Evolutionary conservation across 2,888 invertebrate genomes (phyloP).

Genomic region (Euphydryas editha): DNA sequence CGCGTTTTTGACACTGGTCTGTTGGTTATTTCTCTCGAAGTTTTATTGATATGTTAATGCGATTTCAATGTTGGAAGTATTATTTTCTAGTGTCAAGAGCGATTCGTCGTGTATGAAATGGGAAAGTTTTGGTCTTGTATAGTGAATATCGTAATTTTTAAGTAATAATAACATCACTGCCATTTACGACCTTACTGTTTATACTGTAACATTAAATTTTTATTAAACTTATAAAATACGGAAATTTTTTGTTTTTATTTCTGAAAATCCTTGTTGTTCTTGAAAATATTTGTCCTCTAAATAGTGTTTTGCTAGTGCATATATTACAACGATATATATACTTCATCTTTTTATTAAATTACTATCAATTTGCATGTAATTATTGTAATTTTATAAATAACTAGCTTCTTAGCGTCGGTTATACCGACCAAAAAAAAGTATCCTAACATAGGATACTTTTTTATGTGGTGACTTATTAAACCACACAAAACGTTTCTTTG

Average conservation of each 20-base stretch:
- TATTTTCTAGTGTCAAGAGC: conserved; percentile 60
- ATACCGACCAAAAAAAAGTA: too few species aligned
- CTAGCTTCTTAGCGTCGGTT: too few species aligned
- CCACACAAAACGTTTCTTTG: too few species aligned
- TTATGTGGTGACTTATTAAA: too few species aligned
- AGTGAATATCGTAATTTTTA: conserved; percentile 69
- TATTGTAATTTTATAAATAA: too few species aligned
- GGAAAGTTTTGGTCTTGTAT: conserved; percentile 63
- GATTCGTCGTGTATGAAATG: conserved; percentile 45
- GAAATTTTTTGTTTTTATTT: conserved; percentile 44
- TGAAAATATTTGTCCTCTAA: not conserved
- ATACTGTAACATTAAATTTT: conserved; percentile 80
- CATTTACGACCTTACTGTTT: conserved; percentile 83
- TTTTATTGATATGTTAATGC: conserved; percentile 71
- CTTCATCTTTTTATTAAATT: too few species aligned
- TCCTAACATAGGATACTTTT: too few species aligned
- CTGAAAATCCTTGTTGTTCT: not conserved
- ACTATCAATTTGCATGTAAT: too few species aligned
- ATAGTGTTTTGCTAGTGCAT: not conserved
- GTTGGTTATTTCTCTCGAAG: conserved; percentile 71
- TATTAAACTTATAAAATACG: conserved; percentile 73
- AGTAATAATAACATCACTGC: conserved; percentile 80
- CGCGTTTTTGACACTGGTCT: conserved; percentile 55
- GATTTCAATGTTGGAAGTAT: conserved; percentile 71
- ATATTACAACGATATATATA: not conserved